Percentiles rank a stretch among this genome's conserved stretches.
Conservation (phyloP, 2,888 invertebrate genomes). For the Brachycybe producta region DNA sequence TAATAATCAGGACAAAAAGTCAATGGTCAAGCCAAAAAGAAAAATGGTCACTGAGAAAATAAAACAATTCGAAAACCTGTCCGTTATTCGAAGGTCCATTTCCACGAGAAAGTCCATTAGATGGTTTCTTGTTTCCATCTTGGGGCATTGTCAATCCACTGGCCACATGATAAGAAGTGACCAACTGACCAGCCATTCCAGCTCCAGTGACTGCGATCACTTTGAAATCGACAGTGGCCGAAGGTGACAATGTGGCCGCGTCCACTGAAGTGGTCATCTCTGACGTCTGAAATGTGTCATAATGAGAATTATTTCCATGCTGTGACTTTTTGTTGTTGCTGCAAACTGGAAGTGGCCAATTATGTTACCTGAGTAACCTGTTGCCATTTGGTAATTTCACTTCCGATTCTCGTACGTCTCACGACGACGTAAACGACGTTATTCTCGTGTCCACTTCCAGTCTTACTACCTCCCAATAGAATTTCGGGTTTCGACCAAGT, state of each 20-base stretch:
- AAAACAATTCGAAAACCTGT: too few species aligned
- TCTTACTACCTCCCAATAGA: background rate
- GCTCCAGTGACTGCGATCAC: slow-evolving; percentile 20
- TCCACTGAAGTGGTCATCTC: background rate
- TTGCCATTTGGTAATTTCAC: slow-evolving; percentile 3
- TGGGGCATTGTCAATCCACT: background rate
- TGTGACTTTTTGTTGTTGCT: too few species aligned
- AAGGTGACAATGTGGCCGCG: background rate
- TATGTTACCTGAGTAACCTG: slow-evolving; percentile 3
- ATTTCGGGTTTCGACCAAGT: background rate
- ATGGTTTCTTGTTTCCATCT: too few species aligned
- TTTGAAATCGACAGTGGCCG: slow-evolving; percentile 3
- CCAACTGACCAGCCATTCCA: slow-evolving; percentile 18
- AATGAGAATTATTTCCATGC: too few species aligned
- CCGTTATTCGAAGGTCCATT: too few species aligned
- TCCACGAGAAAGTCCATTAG: too few species aligned
- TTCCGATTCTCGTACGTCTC: background rate
- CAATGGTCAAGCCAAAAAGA: too few species aligned
- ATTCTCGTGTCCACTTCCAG: background rate
- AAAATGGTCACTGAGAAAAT: too few species aligned
- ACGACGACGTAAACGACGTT: slow-evolving; percentile 4
- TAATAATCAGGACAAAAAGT: too few species aligned
- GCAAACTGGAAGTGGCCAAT: too few species aligned
- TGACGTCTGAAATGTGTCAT: background rate
- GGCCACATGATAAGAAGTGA: slow-evolving; percentile 16